A percentile compares a stretch with the other conserved stretches of the same genome.
Evolutionary conservation across 2,797 vertebrate species (phyloP).

Genomic region (Argya squamiceps): DNA sequence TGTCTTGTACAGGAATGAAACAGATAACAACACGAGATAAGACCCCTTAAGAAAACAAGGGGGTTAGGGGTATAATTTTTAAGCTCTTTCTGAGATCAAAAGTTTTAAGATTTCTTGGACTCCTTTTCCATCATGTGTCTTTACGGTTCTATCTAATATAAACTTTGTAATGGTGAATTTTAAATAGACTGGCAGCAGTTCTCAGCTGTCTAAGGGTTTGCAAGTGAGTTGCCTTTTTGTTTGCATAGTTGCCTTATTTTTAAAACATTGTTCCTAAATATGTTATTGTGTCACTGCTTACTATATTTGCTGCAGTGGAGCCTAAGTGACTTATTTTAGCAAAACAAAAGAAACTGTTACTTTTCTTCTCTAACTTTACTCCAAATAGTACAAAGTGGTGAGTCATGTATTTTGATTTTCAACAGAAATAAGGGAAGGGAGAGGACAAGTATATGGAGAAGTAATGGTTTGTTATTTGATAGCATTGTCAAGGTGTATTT

Average conservation of each 20-base stretch:
- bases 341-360: not conserved
- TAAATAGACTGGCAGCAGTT: not conserved
- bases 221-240: not conserved
- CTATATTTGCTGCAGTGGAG: not conserved
- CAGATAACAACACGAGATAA: not conserved
- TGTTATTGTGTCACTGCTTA: not conserved
- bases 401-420: not conserved
- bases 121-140: not conserved
- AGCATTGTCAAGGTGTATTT: not conserved
- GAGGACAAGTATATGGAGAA: not conserved
- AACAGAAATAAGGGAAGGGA: not conserved
- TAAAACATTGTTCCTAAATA: not conserved
- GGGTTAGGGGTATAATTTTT: not conserved
- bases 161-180: not conserved
- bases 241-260: conserved; percentile 5
- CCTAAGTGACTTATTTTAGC: not conserved
- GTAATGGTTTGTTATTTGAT: not conserved
- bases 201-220: not conserved
- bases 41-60: not conserved
- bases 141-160: not conserved
- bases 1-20: not conserved
- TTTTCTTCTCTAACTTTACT: not conserved
- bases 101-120: not conserved
- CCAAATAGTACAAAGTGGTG: not conserved
- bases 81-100: not conserved